Evolutionary conservation across 2,888 invertebrate genomes (phyloP).

Genomic region (Hypercompe scribonia): DNA sequence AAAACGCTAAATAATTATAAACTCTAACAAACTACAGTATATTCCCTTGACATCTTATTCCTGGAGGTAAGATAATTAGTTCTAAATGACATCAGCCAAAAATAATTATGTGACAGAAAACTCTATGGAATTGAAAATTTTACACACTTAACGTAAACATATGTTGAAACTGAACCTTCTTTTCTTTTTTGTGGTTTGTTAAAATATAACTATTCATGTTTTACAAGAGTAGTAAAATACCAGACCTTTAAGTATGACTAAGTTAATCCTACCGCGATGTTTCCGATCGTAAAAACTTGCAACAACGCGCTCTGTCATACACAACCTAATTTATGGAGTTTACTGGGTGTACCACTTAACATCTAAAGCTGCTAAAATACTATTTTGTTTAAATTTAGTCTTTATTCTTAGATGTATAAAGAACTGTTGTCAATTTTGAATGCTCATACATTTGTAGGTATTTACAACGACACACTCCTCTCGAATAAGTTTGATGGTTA

Average conservation of each 20-base stretch:
- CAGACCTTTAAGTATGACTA: conserved; percentile 54
- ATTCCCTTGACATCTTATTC: too few relatives aligned
- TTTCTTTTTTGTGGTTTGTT: neutral
- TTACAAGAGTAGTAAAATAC: conserved; percentile 42
- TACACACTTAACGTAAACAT: neutral
- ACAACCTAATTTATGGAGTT: conserved; percentile 79
- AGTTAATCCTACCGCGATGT: conserved; percentile 70
- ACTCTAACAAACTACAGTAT: too few relatives aligned
- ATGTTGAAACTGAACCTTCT: neutral
- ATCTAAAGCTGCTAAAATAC: conserved; percentile 27
- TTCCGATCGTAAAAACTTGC: conserved; percentile 76
- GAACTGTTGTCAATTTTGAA: conserved; percentile 18
- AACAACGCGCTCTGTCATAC: conserved; percentile 82
- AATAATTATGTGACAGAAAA: too few relatives aligned
- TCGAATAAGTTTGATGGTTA: conserved; percentile 81
- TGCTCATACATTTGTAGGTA: conserved; percentile 45
- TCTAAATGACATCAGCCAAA: too few relatives aligned
- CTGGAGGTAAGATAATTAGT: too few relatives aligned
- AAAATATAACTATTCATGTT: conserved; percentile 8
- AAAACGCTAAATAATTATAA: too few relatives aligned
- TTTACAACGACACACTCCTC: conserved; percentile 74
- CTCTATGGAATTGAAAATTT: neutral
- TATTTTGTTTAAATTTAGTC: conserved; percentile 36
- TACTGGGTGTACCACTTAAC: conserved; percentile 60
- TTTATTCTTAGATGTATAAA: conserved; percentile 41